Base-by-base conservation (phyloP, 2,113 vertebrate species). In the Dermatemys mawii region DNA sequence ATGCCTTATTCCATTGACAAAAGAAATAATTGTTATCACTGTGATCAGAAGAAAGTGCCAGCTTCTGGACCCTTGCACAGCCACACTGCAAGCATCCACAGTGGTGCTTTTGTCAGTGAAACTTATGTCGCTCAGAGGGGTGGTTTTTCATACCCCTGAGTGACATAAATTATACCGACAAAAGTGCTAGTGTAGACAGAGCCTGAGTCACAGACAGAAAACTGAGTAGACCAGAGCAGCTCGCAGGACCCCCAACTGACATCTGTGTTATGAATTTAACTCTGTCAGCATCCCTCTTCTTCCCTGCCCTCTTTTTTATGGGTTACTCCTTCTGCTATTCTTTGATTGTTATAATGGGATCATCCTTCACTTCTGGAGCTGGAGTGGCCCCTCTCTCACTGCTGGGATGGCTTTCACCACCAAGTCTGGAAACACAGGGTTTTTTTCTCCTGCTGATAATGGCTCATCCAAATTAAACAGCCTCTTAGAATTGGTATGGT, bases 51-150 rank as follows among this genome's bases (percentile, higher is more conserved):
- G 55, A 88, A 88, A n/a, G 8, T 83, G 41, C 32, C 9, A 80
- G 27, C 22, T 0, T 0, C 10, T 78, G 63, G 38, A 55, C 5
- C 22, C 38, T 75, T 11, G 21, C 21, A 12, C 5, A 24, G 41
- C 75, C 78, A 81, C 14, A 26, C 0, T 82, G 44, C 11, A 81
- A 92, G 84, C 3, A 3, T 60, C 55, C 55, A 60, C 55, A 60
- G 1, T 6, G 55, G 27, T 14, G 27, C 55, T 32, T 29, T 60
- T 32, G 27, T 29, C 55, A 60, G 11, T 60, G 55, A 60, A 60
- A 60, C 27, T 32, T 32, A 60, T 29, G 55, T 29, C 27, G 3
- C 55, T 60, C 55, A 14, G 27, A 57, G 55, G 29, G 26, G 55
- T 29, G 55, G 11, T 57, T 32, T 53, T 57, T 57, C 55, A 57